phyloP scores from a whole-genome alignment of 1,140 invertebrate species.

The Saccostrea cuccullata region DNA sequence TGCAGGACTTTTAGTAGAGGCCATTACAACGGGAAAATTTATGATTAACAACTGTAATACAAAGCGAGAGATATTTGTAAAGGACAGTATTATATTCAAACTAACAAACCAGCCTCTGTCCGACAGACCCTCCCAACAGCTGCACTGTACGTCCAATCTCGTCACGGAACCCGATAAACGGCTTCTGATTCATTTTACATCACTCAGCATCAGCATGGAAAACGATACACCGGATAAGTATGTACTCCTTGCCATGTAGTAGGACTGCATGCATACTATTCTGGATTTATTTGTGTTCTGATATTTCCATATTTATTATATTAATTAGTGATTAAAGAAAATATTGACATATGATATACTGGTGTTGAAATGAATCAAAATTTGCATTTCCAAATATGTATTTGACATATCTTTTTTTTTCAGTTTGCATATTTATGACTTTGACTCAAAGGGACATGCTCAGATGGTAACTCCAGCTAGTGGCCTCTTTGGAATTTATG shows the following conservation, averaged over 20 bases:
- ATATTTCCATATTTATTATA: too few relatives aligned
- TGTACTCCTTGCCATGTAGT: neutral
- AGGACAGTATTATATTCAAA: conserved; percentile 52
- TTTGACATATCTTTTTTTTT: neutral
- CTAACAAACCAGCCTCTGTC: conserved; percentile 50
- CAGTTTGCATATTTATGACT: conserved; percentile 62
- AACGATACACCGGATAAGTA: conserved; percentile 53
- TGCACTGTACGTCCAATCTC: conserved; percentile 46
- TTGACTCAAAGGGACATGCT: conserved; percentile 2
- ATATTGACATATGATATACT: too few relatives aligned
- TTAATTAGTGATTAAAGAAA: too few relatives aligned
- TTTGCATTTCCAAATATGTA: neutral
- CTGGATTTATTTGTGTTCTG: too few relatives aligned
- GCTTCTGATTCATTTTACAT: conserved; percentile 50
- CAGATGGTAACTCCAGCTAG: conserved; percentile 52
- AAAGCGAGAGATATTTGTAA: conserved; percentile 37
- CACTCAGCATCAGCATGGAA: conserved; percentile 48
- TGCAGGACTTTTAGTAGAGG: neutral
- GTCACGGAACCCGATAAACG: conserved; percentile 8
- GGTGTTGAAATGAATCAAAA: too few relatives aligned
- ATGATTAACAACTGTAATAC: conserved; percentile 44
- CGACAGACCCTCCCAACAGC: neutral
- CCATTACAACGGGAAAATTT: conserved; percentile 45
- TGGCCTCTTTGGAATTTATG: conserved; percentile 61
- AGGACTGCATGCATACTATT: neutral